These are phyloP conservation scores for Muscidifurax raptorellus DNA, from an alignment of 1,140 invertebrate genomes.

Conservation along the genomic window DNA sequence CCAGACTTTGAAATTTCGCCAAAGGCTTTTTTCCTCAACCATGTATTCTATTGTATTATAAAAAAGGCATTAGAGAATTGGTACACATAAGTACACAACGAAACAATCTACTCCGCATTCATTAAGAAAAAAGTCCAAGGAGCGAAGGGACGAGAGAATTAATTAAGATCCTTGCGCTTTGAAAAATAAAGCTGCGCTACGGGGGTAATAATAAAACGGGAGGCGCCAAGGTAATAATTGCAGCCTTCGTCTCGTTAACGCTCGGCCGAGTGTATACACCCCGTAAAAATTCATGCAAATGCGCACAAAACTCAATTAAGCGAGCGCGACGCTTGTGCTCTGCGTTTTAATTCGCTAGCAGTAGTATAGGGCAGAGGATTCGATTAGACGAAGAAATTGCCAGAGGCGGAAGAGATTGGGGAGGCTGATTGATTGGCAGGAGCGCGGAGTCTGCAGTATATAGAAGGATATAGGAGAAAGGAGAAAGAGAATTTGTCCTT, in stretches of 20 bases:
- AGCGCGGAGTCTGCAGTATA: background rate
- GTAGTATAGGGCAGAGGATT: background rate
- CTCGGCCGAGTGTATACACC: background rate
- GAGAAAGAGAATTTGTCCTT: background rate
- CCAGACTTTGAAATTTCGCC: too few species aligned
- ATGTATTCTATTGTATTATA: too few species aligned
- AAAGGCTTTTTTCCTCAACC: too few species aligned
- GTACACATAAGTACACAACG: too few species aligned
- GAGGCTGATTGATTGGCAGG: background rate
- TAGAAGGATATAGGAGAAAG: background rate
- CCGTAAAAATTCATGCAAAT: background rate
- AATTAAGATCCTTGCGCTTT: background rate
- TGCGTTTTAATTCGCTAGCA: background rate
- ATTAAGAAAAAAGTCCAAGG: background rate
- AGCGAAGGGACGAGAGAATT: background rate
- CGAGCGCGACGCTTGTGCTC: background rate
- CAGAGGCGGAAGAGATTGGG: background rate
- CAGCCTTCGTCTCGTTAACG: constrained; percentile 26
- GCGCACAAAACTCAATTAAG: constrained; percentile 21
- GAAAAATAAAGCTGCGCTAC: background rate
- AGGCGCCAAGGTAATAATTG: constrained; percentile 24
- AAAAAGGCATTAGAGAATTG: too few species aligned
- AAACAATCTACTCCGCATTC: too few species aligned
- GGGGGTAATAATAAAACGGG: background rate
- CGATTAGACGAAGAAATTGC: background rate